Evolutionary conservation across 2,888 invertebrate genomes (phyloP), one percentile per base, ranked within the genome.

Genomic region (Ametastegia equiseti): DNA sequence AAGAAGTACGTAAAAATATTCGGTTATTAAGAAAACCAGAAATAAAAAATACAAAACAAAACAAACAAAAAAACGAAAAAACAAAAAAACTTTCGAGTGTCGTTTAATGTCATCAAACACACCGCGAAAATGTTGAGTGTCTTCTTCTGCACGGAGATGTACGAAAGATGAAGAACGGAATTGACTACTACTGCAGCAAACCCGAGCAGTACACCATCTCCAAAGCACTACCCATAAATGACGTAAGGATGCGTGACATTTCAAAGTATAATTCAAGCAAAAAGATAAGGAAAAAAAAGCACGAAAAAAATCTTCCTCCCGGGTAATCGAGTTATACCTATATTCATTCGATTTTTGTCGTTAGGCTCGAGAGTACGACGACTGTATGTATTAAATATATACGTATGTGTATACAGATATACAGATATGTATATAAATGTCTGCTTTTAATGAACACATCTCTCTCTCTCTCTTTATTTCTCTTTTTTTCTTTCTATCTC

Each of bases 101-200:
- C 78, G 39, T 78, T 78, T 60, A 78, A 78, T 78, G 78, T 42
- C 60, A 63, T 57, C 54, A 36, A 54, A 36, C 57, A 45, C 30
- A 47, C 9, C 45, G 54, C 69, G 60, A 86, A 85, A 87, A 88
- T 88, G 86, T 85, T 84, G 87, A 87, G 86, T 87, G 88, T 87
- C 84, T 85, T 82, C 86, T 71, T 84, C 82, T 83, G 67, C 82
- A 87, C 85, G 84, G 88, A 85, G 86, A 91, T 91, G 91, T 78
- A 63, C 60, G 91, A 89, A 91, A 91, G 88, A 91, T 91, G 91
- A 91, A 84, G 91, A 86, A 86, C 87, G 83, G 85, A 86, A 86
- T n/a, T 86, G 85, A 88, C 89, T 88, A 60, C 60, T 27, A 78
- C 78, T 78, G 78, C 78, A 88, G 86, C 84, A 82, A 87, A 83